Evolutionary conservation across 2,113 vertebrate genomes (phyloP), one percentile per base, ranked within the genome.

Genomic region (Pongo abelii): DNA sequence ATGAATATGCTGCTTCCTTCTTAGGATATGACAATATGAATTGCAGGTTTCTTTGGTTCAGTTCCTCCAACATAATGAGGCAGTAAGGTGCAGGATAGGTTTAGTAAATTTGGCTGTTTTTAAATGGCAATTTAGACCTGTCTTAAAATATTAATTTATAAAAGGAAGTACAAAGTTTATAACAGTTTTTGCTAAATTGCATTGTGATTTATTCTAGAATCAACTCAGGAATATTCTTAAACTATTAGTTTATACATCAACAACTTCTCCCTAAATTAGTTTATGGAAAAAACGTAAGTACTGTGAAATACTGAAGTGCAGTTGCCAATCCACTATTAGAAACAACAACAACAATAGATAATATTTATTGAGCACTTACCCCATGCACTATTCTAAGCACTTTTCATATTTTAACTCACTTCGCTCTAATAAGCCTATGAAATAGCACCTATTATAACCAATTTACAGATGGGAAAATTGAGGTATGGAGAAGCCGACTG

Each of bases 401-500:
- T 52, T 95, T 57, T 93, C 27, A 43, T 57, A 55, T 75, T 96
- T 92, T 78, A 91, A 78, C 81, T 91, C 25, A 83, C 59, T 94
- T 83, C 61, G 30, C 46, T 78, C 75, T 78, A 48, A 48, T 46
- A 48, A 92, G 43, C 22, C 74, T 52, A 30, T 27, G 27, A 72
- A 79, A n/a, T 61, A 12, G 43, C 3, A 77, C 70, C 32, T 48
- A 38, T 61, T 52, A 83, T 30, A 32, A 32, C 9, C 8, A 46
- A 43, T 30, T 7, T 38, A 84, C 46, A 69, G 80, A 67, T 23
- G 70, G 75, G 64, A 77, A 75, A 91, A 95, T 9, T 23, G 30
- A 91, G 32, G 27, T 40, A 89, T 2, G 3, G 1, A 10, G 6
- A 89, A 17, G 30, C 43, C 57, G 40, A 57, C 61, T 27, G 32